phyloP scores from a whole-genome alignment of 2,113 vertebrate species.

The Dermatemys mawii region DNA sequence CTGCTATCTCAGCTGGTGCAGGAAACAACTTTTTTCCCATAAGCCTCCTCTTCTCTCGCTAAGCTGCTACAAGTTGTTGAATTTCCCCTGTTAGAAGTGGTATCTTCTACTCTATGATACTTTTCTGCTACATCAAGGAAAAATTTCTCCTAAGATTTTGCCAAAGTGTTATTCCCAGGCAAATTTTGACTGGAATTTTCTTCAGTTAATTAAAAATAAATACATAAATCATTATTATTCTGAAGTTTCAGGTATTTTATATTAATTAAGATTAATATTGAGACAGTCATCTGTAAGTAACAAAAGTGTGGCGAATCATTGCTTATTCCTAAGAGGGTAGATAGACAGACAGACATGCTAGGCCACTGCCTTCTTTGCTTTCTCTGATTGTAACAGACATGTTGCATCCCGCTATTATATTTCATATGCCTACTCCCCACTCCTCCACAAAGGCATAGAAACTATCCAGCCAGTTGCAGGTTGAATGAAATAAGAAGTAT shows the following conservation, averaged over 20 bases:
- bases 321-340: neutral
- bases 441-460: neutral
- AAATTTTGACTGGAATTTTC: neutral
- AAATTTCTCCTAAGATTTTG: neutral
- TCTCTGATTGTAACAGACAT: neutral
- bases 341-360: neutral
- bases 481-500: neutral
- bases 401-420: neutral
- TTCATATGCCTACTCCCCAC: neutral
- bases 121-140: constrained; percentile 12
- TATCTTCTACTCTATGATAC: neutral
- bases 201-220: neutral
- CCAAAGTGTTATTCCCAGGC: neutral
- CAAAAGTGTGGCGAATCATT: neutral
- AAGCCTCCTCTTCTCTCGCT: neutral
- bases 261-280: neutral
- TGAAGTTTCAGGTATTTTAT: neutral
- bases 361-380: neutral
- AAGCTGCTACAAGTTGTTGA: constrained; percentile 27
- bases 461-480: neutral
- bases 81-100: constrained; percentile 31
- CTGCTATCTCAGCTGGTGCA: neutral
- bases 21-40: neutral
- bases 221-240: neutral
- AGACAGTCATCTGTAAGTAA: neutral